Percentiles rank a stretch among this genome's conserved stretches.
Evolutionary conservation across 2,888 invertebrate species (phyloP).

Genomic region (Gnatocerus cornutus): DNA sequence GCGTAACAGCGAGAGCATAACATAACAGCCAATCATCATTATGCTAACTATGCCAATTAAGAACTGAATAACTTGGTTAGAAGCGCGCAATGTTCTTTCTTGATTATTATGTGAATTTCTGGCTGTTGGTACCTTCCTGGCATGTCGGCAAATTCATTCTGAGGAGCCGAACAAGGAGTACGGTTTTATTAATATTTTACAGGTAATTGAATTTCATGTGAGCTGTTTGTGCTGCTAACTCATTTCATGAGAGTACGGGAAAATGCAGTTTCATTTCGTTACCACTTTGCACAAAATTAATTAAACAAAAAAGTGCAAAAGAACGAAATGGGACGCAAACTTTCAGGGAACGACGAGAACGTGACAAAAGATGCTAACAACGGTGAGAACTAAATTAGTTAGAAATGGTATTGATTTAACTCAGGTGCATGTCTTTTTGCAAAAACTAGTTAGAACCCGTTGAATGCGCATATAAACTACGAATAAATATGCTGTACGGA

Average conservation of each 20-base stretch:
- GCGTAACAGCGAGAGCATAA: constrained; percentile 50
- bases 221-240: constrained; percentile 21
- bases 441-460: no score
- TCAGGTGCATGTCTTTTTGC: no score
- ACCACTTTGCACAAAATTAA: constrained; percentile 9
- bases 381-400: no score
- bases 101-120: constrained; percentile 41
- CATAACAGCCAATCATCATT: constrained; percentile 56
- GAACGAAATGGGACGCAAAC: not conserved
- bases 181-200: constrained; percentile 48
- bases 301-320: not conserved
- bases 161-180: constrained; percentile 31
- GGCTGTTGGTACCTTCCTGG: constrained; percentile 19
- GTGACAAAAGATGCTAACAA: no score
- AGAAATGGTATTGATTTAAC: no score
- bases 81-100: constrained; percentile 39
- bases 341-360: no score
- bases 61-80: constrained; percentile 45
- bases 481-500: no score
- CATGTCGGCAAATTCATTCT: constrained; percentile 17
- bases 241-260: constrained; percentile 11
- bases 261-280: constrained; percentile 18
- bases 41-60: constrained; percentile 50
- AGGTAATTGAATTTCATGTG: constrained; percentile 42
- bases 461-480: no score